Percentiles rank a stretch among this genome's conserved stretches.
These are phyloP conservation scores for Eurypyga helias DNA, from an alignment of 2,113 vertebrate genomes.

Conservation along the genomic window DNA sequence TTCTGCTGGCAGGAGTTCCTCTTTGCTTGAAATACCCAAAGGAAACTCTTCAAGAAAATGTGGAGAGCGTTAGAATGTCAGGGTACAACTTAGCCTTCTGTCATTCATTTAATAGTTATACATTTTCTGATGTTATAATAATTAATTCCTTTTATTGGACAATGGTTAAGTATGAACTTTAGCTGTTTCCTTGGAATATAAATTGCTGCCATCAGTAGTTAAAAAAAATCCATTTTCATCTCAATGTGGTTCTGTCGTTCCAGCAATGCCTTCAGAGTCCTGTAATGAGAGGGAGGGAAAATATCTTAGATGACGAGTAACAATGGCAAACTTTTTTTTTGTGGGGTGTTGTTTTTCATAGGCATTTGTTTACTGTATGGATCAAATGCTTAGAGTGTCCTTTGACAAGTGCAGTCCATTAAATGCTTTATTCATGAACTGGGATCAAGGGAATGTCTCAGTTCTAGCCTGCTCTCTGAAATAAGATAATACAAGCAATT, in stretches of 20 bases:
- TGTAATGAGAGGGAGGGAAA: background rate
- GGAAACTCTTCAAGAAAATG: background rate
- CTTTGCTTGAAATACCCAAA: background rate
- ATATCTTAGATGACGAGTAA: background rate
- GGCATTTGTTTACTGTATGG: slow-evolving; percentile 50
- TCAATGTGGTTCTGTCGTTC: background rate
- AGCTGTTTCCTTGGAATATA: background rate
- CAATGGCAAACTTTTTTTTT: background rate
- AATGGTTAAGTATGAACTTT: background rate
- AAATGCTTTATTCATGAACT: slow-evolving; percentile 73
- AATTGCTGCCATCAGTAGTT: background rate
- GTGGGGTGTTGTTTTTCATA: background rate
- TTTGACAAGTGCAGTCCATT: slow-evolving; percentile 60
- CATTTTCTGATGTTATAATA: background rate
- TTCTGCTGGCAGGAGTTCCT: background rate
- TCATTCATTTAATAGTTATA: background rate
- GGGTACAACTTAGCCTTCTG: background rate
- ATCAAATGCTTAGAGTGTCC: slow-evolving; percentile 53
- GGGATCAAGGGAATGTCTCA: slow-evolving; percentile 66
- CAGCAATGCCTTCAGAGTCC: background rate
- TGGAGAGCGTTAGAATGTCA: background rate
- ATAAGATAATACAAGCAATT: slow-evolving; percentile 61
- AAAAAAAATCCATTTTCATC: background rate
- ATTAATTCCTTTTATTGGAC: background rate
- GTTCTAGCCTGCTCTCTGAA: slow-evolving; percentile 56